These are phyloP conservation scores for Amphimallon solstitiale DNA, from an alignment of 2,888 invertebrate genomes.

Conservation along the genomic window DNA sequence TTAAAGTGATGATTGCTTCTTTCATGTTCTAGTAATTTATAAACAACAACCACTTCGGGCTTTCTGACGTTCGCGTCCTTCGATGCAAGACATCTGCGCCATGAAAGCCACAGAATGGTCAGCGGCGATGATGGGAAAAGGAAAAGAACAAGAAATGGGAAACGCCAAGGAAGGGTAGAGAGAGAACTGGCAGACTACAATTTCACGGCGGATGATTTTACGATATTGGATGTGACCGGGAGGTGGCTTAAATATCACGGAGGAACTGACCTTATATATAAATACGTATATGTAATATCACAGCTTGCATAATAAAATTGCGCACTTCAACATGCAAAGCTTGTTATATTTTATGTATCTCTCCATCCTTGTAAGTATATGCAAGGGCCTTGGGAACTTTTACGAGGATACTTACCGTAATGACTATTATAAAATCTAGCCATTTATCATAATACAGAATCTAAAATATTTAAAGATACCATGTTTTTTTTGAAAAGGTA, in stretches of 20 bases:
- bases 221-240: slow-evolving; percentile 32
- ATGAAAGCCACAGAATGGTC: slow-evolving; percentile 14
- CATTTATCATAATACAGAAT: no score
- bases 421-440: slow-evolving; percentile 1
- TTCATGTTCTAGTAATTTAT: no score
- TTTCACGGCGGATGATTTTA: slow-evolving; percentile 35
- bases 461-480: no score
- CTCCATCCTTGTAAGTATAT: slow-evolving; percentile 9
- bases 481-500: no score
- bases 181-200: slow-evolving; percentile 31
- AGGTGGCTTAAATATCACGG: slow-evolving; percentile 29
- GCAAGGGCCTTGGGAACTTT: neutral
- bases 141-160: neutral
- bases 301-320: slow-evolving; percentile 21
- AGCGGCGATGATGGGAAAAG: slow-evolving; percentile 5
- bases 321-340: slow-evolving; percentile 10
- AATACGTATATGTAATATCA: slow-evolving; percentile 9
- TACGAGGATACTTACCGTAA: neutral
- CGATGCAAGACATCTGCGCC: neutral
- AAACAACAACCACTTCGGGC: neutral
- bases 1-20: no score
- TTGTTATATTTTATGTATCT: slow-evolving; percentile 29
- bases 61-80: slow-evolving; percentile 8
- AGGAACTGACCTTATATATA: slow-evolving; percentile 33
- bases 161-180: neutral